Base-by-base conservation (phyloP, 2,888 invertebrate genomes). In the Steinernema hermaphroditum region DNA sequence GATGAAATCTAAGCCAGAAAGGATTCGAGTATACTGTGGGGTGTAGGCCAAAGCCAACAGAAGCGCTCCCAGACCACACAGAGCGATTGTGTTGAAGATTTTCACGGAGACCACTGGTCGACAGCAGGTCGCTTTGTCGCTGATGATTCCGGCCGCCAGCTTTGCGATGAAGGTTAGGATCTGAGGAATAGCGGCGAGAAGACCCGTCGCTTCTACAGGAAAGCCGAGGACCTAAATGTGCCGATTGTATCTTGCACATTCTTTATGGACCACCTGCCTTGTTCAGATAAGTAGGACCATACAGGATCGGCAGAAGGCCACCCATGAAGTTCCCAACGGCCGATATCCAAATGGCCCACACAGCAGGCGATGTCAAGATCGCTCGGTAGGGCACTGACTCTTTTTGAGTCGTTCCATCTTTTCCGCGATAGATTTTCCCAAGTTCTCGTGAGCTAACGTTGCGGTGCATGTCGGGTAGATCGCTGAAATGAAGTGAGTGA, bases 101-200 rank as follows among this genome's bases (percentile, higher is more conserved):
- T 19, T 16, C 9, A 46, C 46, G 46, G 46, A 46, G 46, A 46
- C 46, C 8, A 46, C n/a, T 4, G 46, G 46, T n/a, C n/a, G 19
- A 16, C 46, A 46, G 54, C 78, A 78, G 24, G 34, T 68, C 34
- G 80, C 80, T 37, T 73, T 74, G 72, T 82, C 82, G 72, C 78
- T 78, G 9, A 76, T 74, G 22, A 80, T 74, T 74, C 82, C 82
- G 29, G 76, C 76, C 27, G 78, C 74, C 34, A 82, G 79, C 68
- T 82, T 82, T 4, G 46, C 19, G 46, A 46, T 16, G n/a, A 46
- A 46, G 19, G 46, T 46, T 4, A 46, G 16, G 6, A 37, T 12
- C 37, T 46, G 46, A 4, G 46, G 46, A 16, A 46, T 16, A 6
- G 46, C 46, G 46, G 46, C 46, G 4, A 46, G 46, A n/a, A 46